Conservation (phyloP, 2,888 invertebrate genomes). For the Macropis europaea region DNA sequence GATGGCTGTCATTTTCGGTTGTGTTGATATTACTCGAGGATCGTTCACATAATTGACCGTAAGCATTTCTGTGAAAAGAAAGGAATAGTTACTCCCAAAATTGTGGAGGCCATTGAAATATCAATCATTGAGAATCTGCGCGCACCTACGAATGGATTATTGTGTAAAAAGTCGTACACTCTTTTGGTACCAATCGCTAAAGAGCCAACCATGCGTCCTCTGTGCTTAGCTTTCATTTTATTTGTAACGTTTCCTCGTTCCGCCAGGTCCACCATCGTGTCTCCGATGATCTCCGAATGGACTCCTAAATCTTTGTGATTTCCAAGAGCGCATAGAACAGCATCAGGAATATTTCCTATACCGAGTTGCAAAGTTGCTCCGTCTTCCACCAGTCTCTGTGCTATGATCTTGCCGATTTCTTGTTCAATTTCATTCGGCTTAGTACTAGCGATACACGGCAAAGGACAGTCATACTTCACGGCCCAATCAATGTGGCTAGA, state of each 20-base stretch:
- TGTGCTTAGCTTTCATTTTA: conserved; percentile 81
- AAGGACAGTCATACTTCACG: conserved; percentile 79
- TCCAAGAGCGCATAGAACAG: conserved; percentile 81
- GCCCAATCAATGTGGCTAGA: conserved; percentile 84
- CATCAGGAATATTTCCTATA: conserved; percentile 85
- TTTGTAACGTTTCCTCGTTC: conserved; percentile 83
- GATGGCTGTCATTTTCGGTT: conserved; percentile 84
- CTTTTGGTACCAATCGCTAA: conserved; percentile 83
- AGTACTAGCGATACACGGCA: conserved; percentile 79
- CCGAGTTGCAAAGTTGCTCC: conserved; percentile 86
- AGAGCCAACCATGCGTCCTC: conserved; percentile 83
- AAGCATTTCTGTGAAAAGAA: conserved; percentile 79
- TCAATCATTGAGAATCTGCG: not conserved
- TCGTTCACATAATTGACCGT: conserved; percentile 82
- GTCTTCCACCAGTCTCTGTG: conserved; percentile 83
- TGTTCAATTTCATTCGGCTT: conserved; percentile 80
- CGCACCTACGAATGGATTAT: conserved; percentile 84
- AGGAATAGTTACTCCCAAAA: not conserved
- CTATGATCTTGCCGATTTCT: conserved; percentile 83
- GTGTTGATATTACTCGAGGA: conserved; percentile 81
- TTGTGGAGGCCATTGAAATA: not conserved
- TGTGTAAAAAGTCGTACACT: conserved; percentile 84
- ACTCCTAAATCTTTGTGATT: conserved; percentile 84
- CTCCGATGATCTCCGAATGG: conserved; percentile 85
- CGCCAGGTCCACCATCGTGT: conserved; percentile 83